These are phyloP conservation scores for Eupithecia exiguata DNA, from an alignment of 2,888 invertebrate species.

Conservation along the genomic window DNA sequence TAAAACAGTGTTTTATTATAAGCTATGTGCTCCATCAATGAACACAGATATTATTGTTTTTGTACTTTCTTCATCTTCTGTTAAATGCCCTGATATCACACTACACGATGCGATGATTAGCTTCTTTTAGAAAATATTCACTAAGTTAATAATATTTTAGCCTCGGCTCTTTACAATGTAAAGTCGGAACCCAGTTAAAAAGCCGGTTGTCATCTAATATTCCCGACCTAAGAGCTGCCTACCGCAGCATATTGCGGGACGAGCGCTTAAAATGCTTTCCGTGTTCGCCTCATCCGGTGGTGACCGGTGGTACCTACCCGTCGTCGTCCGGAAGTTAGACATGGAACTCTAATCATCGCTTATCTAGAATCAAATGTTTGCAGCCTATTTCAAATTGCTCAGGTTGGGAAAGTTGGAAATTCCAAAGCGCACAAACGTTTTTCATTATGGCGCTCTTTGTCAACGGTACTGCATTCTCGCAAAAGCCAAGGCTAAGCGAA, in stretches of 20 bases:
- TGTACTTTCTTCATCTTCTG: background rate
- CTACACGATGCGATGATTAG: background rate
- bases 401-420: slow-evolving; percentile 47
- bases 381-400: slow-evolving; percentile 33
- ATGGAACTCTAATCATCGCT: slow-evolving; percentile 69
- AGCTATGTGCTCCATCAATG: too few species aligned
- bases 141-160: background rate
- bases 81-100: background rate
- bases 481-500: slow-evolving; percentile 34
- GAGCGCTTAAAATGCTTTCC: slow-evolving; percentile 82
- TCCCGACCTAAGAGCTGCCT: slow-evolving; percentile 13
- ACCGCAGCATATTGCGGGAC: slow-evolving; percentile 56
- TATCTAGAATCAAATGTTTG: slow-evolving; percentile 65
- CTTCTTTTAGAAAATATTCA: background rate
- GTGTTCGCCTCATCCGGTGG: slow-evolving; percentile 77
- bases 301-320: slow-evolving; percentile 53
- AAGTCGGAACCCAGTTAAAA: slow-evolving; percentile 5
- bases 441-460: slow-evolving; percentile 23
- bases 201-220: slow-evolving; percentile 46
- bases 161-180: background rate
- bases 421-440: slow-evolving; percentile 25
- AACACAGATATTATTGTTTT: background rate
- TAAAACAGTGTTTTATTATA: too few species aligned
- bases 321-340: slow-evolving; percentile 70
- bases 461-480: slow-evolving; percentile 30